A percentile compares a stretch with the other conserved stretches of the same genome.
Evolutionary conservation across 2,113 vertebrate species (phyloP).

Genomic region (Smithornis capensis): DNA sequence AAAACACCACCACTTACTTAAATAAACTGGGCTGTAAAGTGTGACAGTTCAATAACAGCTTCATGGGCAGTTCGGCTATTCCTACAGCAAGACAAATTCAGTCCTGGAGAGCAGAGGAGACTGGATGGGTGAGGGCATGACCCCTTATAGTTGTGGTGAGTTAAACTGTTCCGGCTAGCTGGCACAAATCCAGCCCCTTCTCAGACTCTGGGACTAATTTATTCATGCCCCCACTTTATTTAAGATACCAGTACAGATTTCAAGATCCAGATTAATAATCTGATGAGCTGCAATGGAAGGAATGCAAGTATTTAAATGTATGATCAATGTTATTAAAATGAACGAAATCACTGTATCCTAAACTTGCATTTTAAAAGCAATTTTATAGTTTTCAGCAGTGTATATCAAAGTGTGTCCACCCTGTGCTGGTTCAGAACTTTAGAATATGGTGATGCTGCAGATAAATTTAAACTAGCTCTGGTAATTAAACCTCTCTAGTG

Average conservation of each 20-base stretch:
- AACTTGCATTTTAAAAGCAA: neutral
- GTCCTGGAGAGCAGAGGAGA: neutral
- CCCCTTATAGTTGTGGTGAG: neutral
- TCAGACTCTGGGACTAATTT: neutral
- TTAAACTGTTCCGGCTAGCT: fast-evolving
- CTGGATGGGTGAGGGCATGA: neutral
- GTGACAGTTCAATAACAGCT: conserved; percentile 62
- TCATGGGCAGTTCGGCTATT: neutral
- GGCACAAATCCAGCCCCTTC: neutral
- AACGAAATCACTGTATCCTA: neutral
- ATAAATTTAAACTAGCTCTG: neutral
- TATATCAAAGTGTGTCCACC: neutral
- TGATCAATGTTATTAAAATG: neutral
- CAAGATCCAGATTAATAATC: neutral
- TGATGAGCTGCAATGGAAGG: neutral
- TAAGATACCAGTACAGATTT: neutral
- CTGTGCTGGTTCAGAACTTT: neutral
- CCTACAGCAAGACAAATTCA: neutral
- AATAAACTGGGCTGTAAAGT: conserved; percentile 48
- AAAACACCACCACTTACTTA: conserved; percentile 52
- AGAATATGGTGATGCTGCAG: neutral
- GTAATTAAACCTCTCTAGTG: neutral
- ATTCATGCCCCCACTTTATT: fast-evolving
- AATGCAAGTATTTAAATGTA: neutral
- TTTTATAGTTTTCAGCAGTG: neutral